Base-by-base conservation (phyloP, 2,113 vertebrate genomes). In the Trematomus loennbergii region DNA sequence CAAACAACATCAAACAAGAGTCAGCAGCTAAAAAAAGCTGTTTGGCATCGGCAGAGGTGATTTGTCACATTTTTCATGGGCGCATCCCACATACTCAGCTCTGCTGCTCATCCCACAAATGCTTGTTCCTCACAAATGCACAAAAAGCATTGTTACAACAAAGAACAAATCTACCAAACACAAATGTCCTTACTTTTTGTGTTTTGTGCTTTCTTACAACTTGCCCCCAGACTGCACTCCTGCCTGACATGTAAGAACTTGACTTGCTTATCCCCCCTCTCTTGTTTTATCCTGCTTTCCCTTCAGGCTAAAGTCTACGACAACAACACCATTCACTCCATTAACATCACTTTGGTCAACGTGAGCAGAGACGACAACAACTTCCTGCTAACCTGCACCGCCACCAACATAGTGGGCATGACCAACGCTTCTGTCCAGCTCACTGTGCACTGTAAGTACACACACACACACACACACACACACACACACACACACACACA, bases 401-500 rank as follows among this genome's bases (percentile, higher is more conserved):
- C 97, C 0, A 97, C 97, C 94, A 99, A 98, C 0, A 92, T 98
- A 64, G 98, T 99, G 93, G 97, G 97, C 69, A 97, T 97, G 96
- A 97, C 96, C 91, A 99, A 98, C 13, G 96, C 97, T 79, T 97
- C 97, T 0, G 95, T 99, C 25, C 95, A 96, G 67, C 96, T 99
- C 69, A 96, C 95, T 0, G 97, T 99, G 77, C 96, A 97, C 91
- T 99, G 98, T 99, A 94, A 97, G 97, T 96, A 64, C 12, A 58
- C 36, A 60, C 36, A 76, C 55, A 66, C n/a, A 25, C 36, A 62
- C 43, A 53, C 61, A 18, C 45, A 48, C 55, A 77, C 48, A 11
- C 50, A 66, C 12, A 58, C 36, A 60, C 45, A 73, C 55, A 66
- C n/a, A 22, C 36, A 62, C 43, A 53, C 61, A 15, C 45, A 48